These are phyloP conservation scores for Bubalus kerabau DNA, from an alignment of 2,113 vertebrate species.

Conservation along the genomic window DNA sequence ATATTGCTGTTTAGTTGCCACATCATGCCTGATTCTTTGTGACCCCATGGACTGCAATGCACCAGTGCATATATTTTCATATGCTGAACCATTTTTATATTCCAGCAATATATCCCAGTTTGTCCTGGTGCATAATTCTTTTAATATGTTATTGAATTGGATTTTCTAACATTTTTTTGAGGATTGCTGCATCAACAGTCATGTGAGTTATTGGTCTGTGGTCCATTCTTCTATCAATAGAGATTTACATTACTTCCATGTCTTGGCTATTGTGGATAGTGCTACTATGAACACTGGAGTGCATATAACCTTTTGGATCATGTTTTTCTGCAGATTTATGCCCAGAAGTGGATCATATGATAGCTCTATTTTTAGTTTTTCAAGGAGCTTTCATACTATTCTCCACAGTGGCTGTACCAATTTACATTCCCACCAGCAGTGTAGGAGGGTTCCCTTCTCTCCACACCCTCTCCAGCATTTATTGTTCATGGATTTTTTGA, in stretches of 20 bases:
- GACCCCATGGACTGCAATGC: neutral
- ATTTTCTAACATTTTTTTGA: neutral
- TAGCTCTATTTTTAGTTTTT: neutral
- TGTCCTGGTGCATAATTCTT: neutral
- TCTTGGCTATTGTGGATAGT: neutral
- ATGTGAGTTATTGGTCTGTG: neutral
- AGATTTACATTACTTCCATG: neutral
- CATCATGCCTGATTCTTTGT: neutral
- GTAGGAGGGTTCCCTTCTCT: neutral
- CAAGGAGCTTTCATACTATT: neutral
- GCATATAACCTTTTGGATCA: neutral
- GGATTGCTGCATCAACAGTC: neutral
- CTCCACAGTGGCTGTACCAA: neutral
- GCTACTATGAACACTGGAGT: neutral
- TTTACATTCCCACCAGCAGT: neutral
- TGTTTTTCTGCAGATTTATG: neutral
- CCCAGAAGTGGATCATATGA: neutral
- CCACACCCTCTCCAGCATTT: neutral
- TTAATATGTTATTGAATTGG: neutral
- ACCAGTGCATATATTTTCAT: neutral
- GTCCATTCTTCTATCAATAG: neutral
- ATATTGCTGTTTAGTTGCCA: neutral
- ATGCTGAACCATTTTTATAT: neutral
- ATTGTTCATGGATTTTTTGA: neutral
- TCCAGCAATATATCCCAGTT: neutral